Evolutionary conservation across 2,888 invertebrate genomes (phyloP), one percentile per base, ranked within the genome.

Genomic region (Perizoma affinitatum): DNA sequence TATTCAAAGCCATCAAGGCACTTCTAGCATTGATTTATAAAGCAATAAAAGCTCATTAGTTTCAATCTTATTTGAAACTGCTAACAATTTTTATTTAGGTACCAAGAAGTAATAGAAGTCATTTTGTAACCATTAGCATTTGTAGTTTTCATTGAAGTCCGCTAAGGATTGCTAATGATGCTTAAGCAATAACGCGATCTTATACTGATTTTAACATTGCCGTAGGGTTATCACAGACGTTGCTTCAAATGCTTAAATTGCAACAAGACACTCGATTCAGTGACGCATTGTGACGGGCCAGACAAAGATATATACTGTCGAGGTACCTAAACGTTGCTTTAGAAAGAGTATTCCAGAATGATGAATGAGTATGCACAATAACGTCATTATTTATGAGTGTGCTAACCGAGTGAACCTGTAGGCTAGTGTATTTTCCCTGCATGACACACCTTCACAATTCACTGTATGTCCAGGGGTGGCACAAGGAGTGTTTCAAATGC

Each of bases 401-500:
- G 78, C 68, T 90, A 90, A 89, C 84, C 61, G 82, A 80, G 76
- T 90, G 86, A 66, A 70, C 82, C 83, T 69, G 47, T 79, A 73
- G 55, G 41, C 40, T 66, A 65, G 70, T 68, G 61, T 69, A 64
- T 62, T 61, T 58, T 76, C 79, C 86, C 74, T 72, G 91, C 91
- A 91, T 90, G 68, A 77, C 66, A 71, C 71, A 67, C 75, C 84
- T 80, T 88, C 78, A 88, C 74, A 81, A 61, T 88, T 86, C 83
- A 84, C 81, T 91, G 76, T 92, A 87, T 93, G 92, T 93, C 94
- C 90, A 96, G 96, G 95, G 93, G 87, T 97, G 97, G 96, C 97
- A 97, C 95, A 97, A 93, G 94, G 96, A 96, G 94, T 98, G 97
- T 94, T 98, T 96, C 96, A 97, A 97, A 94, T 97, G 97, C 94